Base-by-base conservation (phyloP, 2,888 invertebrate genomes). In the Unio pictorum region DNA sequence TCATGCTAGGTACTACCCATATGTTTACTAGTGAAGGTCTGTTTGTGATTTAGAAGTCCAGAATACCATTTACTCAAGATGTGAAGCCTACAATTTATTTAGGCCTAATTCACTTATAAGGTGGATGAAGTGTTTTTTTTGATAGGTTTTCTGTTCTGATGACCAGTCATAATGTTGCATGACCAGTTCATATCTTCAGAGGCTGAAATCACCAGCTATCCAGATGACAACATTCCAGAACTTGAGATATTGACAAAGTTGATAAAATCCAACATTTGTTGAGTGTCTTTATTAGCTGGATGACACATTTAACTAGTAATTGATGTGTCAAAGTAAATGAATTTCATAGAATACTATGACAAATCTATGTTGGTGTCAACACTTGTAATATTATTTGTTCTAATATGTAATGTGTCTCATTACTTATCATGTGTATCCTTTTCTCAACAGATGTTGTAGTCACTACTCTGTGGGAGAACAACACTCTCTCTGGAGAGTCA, bases 11-110 rank as follows among this genome's bases (percentile, higher is more conserved):
- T 3, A 64, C 34, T 15, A 60, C 56, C 56, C 63, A 66, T 7
- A 56, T 28, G 61, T 66, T 73, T 2, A 73, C 45, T 11, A 69
- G 64, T 18, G 61, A 30, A 23, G 69, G 65, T 26, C 69, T 26
- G 55, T 73, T 73, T 45, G 69, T 69, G 54, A 72, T 18, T 54
- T 69, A 72, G n/a, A 72, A 6, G 61, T 67, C 66, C 5, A 72
- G 66, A 0, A 18, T 69, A 45, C 55, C 62, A 28, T 72, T 60
- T n/a, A 8, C 59, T 54, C 66, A 11, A 3, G 72, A 69, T 23
- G 69, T 68, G 34, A 56, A 64, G 59, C 64, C 65, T 26, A 69
- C 61, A 26, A 61, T 61, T 69, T 67, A n/a, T 56, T 15, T 0
- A 73, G 61, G 26, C 45, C 67, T 20, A 61, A 55, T 7, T 66